A percentile compares a stretch with the other conserved stretches of the same genome.
Evolutionary conservation across 2,797 vertebrate genomes (phyloP).

Genomic region (Etheostoma perlongum): DNA sequence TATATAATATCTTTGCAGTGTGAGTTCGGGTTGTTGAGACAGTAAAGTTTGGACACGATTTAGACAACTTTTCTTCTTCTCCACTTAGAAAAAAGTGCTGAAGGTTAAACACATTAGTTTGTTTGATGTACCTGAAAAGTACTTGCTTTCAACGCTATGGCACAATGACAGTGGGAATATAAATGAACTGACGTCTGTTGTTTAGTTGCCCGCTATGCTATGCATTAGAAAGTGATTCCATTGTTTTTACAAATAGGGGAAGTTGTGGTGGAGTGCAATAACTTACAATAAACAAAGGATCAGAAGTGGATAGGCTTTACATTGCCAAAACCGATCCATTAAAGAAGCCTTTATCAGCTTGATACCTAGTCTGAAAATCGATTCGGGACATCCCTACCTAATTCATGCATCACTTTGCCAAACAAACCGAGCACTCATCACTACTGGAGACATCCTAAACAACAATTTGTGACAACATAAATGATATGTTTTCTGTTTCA

Average conservation of each 20-base stretch:
- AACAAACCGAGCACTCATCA: slow-evolving; percentile 52
- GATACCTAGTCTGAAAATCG: slow-evolving; percentile 22
- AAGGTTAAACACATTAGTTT: slow-evolving; percentile 22
- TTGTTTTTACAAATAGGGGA: not conserved
- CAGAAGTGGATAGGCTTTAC: not conserved
- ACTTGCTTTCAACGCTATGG: not conserved
- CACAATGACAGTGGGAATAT: not conserved
- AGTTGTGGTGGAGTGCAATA: not conserved
- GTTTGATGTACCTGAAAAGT: not conserved
- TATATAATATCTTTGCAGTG: not conserved
- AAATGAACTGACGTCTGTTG: not conserved
- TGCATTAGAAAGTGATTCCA: not conserved
- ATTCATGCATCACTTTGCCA: slow-evolving; percentile 44
- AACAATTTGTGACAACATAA: slow-evolving; percentile 6
- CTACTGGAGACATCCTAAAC: slow-evolving; percentile 58
- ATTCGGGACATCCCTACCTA: slow-evolving; percentile 56
- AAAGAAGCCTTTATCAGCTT: slow-evolving; percentile 2
- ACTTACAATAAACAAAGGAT: slow-evolving; percentile 11
- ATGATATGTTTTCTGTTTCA: slow-evolving; percentile 44
- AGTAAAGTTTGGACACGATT: slow-evolving; percentile 11
- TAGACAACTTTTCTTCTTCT: slow-evolving; percentile 10
- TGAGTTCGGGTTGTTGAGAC: not conserved
- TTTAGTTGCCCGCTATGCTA: not conserved
- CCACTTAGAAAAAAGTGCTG: not conserved
- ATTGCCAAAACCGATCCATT: not conserved